Percentiles rank a stretch among this genome's conserved stretches.
Evolutionary conservation across 92 coral and sea anemone species (phyloP).

Genomic region (Palythoa heliodiscus): DNA sequence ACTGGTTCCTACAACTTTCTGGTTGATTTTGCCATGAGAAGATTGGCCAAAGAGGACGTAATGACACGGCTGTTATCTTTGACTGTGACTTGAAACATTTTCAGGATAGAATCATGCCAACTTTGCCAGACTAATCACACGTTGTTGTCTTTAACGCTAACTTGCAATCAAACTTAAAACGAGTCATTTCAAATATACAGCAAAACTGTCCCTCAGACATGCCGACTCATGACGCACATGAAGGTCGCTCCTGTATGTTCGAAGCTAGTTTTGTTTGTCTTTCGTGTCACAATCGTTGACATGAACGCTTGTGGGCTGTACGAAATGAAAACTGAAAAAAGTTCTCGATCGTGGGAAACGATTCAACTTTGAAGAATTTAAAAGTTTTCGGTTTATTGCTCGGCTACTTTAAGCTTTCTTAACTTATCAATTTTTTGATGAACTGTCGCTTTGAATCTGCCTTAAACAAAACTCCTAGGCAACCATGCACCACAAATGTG

Average conservation of each 20-base stretch:
- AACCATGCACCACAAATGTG: neutral
- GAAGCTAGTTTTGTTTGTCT: slow-evolving; percentile 57
- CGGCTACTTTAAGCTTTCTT: neutral
- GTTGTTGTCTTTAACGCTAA: slow-evolving; percentile 43
- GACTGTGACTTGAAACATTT: neutral
- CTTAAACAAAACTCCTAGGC: slow-evolving; percentile 13
- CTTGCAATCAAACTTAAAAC: slow-evolving; percentile 48
- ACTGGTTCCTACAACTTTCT: neutral
- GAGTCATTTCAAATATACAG: slow-evolving; percentile 74
- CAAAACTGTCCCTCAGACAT: slow-evolving; percentile 64
- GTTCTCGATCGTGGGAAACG: slow-evolving; percentile 70
- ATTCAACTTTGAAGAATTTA: slow-evolving; percentile 47
- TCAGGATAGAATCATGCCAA: neutral
- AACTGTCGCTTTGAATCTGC: neutral
- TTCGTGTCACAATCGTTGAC: slow-evolving; percentile 75
- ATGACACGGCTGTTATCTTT: neutral
- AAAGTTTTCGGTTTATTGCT: neutral
- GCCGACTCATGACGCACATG: slow-evolving; percentile 61
- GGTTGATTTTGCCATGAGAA: neutral
- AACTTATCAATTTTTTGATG: neutral
- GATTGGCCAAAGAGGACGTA: neutral
- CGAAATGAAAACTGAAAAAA: slow-evolving; percentile 78
- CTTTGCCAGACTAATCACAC: slow-evolving; percentile 12
- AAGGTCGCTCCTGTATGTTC: slow-evolving; percentile 60
- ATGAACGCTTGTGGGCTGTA: slow-evolving; percentile 61